Conservation (phyloP, 2,113 vertebrate species). For the Semicossyphus pulcher region DNA sequence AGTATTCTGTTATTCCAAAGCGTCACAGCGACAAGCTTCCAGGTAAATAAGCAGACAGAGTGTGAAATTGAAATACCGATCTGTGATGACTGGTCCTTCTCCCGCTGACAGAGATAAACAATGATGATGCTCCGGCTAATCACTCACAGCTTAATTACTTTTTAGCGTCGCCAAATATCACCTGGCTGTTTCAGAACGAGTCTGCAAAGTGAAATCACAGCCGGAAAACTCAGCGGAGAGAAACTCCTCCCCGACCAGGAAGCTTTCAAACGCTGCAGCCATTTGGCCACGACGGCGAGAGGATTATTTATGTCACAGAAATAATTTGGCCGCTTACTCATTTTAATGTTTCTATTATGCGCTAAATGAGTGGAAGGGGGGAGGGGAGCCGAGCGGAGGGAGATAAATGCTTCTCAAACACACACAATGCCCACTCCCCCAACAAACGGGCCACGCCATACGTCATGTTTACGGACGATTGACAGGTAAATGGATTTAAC, state of each 20-base stretch:
- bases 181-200: slow-evolving; percentile 45
- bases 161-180: slow-evolving; percentile 50
- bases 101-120: slow-evolving; percentile 53
- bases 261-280: slow-evolving; percentile 40
- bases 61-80: slow-evolving; percentile 64
- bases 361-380: slow-evolving; percentile 51
- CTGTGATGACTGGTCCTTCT: slow-evolving; percentile 47
- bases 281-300: slow-evolving; percentile 37
- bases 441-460: slow-evolving; percentile 35
- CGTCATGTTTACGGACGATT: slow-evolving; percentile 64
- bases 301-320: slow-evolving; percentile 61
- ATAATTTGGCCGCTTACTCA: slow-evolving; percentile 66
- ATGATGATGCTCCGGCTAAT: slow-evolving; percentile 49
- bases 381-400: slow-evolving; percentile 49
- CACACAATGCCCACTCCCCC: slow-evolving; percentile 41
- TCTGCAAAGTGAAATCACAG: slow-evolving; percentile 34
- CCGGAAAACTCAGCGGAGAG: slow-evolving; percentile 3
- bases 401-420: slow-evolving; percentile 52
- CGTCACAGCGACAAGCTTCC: slow-evolving; percentile 13
- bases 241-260: slow-evolving; percentile 12
- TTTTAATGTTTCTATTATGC: slow-evolving; percentile 69
- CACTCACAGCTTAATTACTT: slow-evolving; percentile 63
- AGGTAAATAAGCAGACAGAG: slow-evolving; percentile 59
- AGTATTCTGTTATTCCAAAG: slow-evolving; percentile 37
- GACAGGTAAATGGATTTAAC: slow-evolving; percentile 70